Conservation (phyloP, 2,888 invertebrate species). For the Caenorhabditis parvicauda region DNA sequence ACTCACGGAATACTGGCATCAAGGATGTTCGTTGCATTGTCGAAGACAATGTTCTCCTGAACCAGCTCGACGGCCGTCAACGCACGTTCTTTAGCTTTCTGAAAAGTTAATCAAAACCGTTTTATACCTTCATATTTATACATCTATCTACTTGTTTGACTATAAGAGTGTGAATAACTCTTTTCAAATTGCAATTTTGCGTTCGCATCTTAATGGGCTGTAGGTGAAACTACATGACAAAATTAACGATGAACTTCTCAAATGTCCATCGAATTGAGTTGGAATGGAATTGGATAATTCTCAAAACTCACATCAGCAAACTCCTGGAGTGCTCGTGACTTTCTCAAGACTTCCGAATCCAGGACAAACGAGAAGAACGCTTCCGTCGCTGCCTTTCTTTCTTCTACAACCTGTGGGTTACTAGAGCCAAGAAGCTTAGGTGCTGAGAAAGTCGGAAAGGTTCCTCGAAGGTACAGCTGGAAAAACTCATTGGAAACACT, state of each 20-base stretch:
- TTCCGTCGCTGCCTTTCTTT: constrained; percentile 27
- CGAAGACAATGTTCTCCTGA: constrained; percentile 12
- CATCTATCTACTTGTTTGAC: too few species aligned
- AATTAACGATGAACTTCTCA: too few species aligned
- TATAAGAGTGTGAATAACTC: too few species aligned
- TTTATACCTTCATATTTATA: too few species aligned
- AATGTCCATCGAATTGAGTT: not conserved
- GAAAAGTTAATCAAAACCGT: constrained; percentile 8
- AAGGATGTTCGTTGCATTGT: constrained; percentile 14
- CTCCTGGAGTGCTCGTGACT: constrained; percentile 35
- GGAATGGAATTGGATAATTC: not conserved
- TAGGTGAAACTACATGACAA: not conserved
- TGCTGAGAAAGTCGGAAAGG: constrained; percentile 37
- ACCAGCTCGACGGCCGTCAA: constrained; percentile 15
- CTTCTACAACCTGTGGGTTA: constrained; percentile 25
- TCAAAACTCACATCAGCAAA: constrained; percentile 31
- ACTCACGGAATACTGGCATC: constrained; percentile 5
- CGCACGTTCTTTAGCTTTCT: constrained; percentile 29
- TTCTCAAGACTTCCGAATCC: constrained; percentile 41
- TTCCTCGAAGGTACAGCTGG: constrained; percentile 37
- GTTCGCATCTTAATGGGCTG: not conserved
- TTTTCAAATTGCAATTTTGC: not conserved
- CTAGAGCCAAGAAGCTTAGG: constrained; percentile 31
- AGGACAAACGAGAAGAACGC: constrained; percentile 34
- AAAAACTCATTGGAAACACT: too few species aligned